These are phyloP conservation scores for Marronus borbonicus DNA, from an alignment of 2,888 invertebrate genomes.

Conservation along the genomic window DNA sequence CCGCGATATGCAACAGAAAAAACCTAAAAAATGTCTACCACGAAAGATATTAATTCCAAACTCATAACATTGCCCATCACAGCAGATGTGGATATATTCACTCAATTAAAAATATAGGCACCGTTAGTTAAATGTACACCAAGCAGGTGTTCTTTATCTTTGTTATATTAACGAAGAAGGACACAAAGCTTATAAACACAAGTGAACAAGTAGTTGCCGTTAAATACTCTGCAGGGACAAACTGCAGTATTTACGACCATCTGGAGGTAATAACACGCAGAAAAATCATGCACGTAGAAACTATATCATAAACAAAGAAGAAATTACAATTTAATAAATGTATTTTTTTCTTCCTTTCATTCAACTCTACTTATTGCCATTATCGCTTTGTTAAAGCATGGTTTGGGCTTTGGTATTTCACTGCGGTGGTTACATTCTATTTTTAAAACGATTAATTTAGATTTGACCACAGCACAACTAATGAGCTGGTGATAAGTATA, in stretches of 20 bases:
- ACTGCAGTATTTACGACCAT: not conserved
- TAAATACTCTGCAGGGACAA: not conserved
- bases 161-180: constrained; percentile 29
- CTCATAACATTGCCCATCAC: not conserved
- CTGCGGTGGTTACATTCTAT: constrained; percentile 24
- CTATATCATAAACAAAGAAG: not conserved
- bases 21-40: not conserved
- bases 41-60: constrained; percentile 9
- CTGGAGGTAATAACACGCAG: too few species aligned
- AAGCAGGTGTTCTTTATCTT: constrained; percentile 34
- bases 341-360: not conserved
- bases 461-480: constrained; percentile 37
- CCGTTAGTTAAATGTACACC: constrained; percentile 36
- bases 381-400: not conserved
- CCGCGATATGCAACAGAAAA: not conserved
- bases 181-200: constrained; percentile 12
- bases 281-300: not conserved
- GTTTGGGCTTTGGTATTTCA: constrained; percentile 27
- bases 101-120: constrained; percentile 19
- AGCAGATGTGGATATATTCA: constrained; percentile 25
- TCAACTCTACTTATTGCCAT: not conserved
- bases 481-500: constrained; percentile 37
- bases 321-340: not conserved
- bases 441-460: constrained; percentile 36
- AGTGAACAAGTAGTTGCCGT: constrained; percentile 5